Conservation (phyloP, 2,888 invertebrate species). For the Tenthredo scrophulariae region DNA sequence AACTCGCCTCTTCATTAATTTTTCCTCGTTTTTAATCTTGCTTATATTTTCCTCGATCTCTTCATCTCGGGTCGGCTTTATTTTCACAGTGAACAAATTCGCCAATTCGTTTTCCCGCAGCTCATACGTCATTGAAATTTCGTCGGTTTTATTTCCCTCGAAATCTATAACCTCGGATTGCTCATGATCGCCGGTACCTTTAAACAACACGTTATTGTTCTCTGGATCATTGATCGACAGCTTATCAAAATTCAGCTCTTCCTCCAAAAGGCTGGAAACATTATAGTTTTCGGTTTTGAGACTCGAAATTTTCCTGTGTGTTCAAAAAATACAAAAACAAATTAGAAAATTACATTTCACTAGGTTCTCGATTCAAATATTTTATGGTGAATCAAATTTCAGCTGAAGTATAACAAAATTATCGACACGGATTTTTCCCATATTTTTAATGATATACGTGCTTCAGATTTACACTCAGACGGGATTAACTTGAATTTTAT, state of each 20-base stretch:
- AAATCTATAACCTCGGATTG: not conserved
- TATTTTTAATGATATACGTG: too few species aligned
- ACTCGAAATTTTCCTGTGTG: not conserved
- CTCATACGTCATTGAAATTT: conserved; percentile 57
- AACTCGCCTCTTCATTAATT: not conserved
- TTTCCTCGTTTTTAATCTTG: conserved; percentile 64
- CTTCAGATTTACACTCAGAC: too few species aligned
- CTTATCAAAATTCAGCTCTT: conserved; percentile 51
- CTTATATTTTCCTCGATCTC: conserved; percentile 66
- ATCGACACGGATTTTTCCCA: too few species aligned
- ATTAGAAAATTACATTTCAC: too few species aligned
- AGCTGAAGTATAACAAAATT: too few species aligned
- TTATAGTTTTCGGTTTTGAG: not conserved
- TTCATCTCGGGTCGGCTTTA: conserved; percentile 60
- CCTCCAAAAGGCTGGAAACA: not conserved
- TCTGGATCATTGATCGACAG: conserved; percentile 47
- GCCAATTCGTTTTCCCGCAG: conserved; percentile 61
- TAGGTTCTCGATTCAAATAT: too few species aligned
- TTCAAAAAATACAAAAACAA: too few species aligned
- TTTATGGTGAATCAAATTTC: too few species aligned
- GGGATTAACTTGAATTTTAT: not conserved
- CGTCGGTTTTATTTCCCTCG: conserved; percentile 49
- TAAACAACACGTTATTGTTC: conserved; percentile 26
- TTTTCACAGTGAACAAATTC: conserved; percentile 64
- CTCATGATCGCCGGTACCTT: not conserved